Conservation (phyloP, 2,888 invertebrate species). For the Stenodema calcarata region DNA sequence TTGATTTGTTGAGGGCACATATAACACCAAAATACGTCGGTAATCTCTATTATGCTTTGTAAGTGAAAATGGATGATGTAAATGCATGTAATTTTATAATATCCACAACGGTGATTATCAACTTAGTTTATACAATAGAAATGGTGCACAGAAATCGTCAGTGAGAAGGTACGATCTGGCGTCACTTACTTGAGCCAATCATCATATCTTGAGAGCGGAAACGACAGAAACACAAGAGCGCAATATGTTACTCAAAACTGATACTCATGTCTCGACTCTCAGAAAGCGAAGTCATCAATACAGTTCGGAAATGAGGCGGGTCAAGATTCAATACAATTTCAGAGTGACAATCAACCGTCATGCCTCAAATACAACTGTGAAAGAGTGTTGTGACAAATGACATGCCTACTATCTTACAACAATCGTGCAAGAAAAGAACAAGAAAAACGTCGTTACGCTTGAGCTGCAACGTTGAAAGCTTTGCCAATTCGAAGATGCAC, state of each 20-base stretch:
- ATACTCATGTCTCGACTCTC: background rate
- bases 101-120: too few relatives aligned
- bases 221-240: slow-evolving; percentile 50
- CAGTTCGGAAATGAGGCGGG: background rate
- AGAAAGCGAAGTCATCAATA: background rate
- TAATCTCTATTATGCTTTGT: too few relatives aligned
- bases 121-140: too few relatives aligned
- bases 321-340: background rate
- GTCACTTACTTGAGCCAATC: slow-evolving; percentile 63
- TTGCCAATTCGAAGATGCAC: too few relatives aligned
- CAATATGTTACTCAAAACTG: slow-evolving; percentile 16
- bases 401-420: background rate
- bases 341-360: background rate
- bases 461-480: too few relatives aligned
- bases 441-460: background rate
- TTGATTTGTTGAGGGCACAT: too few relatives aligned
- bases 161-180: background rate
- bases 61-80: too few relatives aligned
- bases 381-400: background rate
- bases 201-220: slow-evolving; percentile 60
- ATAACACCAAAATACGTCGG: too few relatives aligned
- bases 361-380: background rate
- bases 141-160: background rate
- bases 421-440: background rate
- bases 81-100: too few relatives aligned